Percentiles rank a stretch among this genome's conserved stretches.
phyloP scores from a whole-genome alignment of 30 jellyfish, hydroid and myxozoan genomes.

The Cassiopea xamachana region DNA sequence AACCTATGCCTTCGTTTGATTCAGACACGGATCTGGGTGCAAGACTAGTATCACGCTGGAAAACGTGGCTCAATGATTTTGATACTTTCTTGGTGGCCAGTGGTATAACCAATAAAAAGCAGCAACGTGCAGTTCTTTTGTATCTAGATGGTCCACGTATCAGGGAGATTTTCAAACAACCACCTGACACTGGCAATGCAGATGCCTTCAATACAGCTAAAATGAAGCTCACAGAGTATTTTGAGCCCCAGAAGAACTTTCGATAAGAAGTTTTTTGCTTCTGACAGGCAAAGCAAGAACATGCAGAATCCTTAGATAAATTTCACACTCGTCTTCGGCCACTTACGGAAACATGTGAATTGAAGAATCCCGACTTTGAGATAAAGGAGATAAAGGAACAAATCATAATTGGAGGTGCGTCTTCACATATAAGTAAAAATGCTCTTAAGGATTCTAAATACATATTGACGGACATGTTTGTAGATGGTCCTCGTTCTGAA shows the following conservation, averaged over 20 bases:
- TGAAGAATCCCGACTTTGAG: conserved; percentile 1
- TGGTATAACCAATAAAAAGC: conserved; percentile 3
- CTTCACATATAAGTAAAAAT: conserved; percentile 16
- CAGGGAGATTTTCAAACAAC: conserved; percentile 23
- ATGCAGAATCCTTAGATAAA: neutral
- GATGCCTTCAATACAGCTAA: neutral
- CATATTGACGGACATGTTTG: conserved; percentile 15
- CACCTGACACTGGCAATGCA: conserved; percentile 11
- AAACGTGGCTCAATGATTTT: conserved; percentile 28
- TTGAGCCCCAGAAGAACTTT: conserved; percentile 21
- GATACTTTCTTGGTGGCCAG: conserved; percentile 4
- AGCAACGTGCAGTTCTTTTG: conserved; percentile 17
- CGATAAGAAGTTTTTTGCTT: conserved; percentile 25
- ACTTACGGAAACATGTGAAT: conserved; percentile 23
- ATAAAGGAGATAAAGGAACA: conserved; percentile 22
- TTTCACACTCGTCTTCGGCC: conserved; percentile 20
- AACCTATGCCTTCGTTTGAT: neutral
- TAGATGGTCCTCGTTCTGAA: conserved; percentile 30
- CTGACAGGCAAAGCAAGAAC: conserved; percentile 11
- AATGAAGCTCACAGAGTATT: conserved; percentile 13
- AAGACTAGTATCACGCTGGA: conserved; percentile 20
- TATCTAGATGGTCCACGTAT: conserved; percentile 38
- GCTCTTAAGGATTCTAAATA: conserved; percentile 24
- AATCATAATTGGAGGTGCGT: conserved; percentile 9
- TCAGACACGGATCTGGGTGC: neutral